Conservation (phyloP, 2,113 vertebrate genomes). For the Gasterosteus nipponicus region DNA sequence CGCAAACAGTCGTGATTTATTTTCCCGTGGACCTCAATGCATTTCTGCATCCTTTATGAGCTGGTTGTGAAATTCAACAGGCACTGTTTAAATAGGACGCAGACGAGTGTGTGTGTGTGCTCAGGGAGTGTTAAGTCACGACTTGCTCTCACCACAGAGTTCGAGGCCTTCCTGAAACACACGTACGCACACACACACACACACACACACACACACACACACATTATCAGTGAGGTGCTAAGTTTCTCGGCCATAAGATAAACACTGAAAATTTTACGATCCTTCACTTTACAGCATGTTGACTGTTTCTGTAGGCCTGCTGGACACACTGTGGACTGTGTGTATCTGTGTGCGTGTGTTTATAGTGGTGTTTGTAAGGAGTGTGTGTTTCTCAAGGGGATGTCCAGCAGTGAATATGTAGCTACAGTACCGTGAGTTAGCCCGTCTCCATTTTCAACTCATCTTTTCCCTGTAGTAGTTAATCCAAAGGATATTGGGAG, state of each 20-base stretch:
- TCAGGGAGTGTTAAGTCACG: constrained; percentile 65
- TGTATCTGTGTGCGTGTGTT: constrained; percentile 12
- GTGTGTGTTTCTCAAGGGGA: constrained; percentile 29
- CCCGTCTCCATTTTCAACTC: neutral
- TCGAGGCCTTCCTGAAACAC: constrained; percentile 56
- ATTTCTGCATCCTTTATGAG: constrained; percentile 68
- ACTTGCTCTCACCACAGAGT: constrained; percentile 49
- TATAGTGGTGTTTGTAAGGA: constrained; percentile 2
- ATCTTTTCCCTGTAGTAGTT: neutral
- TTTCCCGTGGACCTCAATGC: constrained; percentile 61
- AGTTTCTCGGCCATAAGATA: constrained; percentile 66
- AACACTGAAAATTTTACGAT: constrained; percentile 66
- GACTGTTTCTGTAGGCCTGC: constrained; percentile 32
- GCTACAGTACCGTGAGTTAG: neutral
- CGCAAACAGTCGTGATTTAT: constrained; percentile 70
- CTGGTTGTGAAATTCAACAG: constrained; percentile 85
- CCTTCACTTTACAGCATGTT: constrained; percentile 55
- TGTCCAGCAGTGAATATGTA: constrained; percentile 19
- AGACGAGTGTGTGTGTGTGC: constrained; percentile 40
- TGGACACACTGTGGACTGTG: constrained; percentile 19
- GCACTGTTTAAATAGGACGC: constrained; percentile 73
- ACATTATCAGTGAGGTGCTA: constrained; percentile 67
- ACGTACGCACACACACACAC: constrained; percentile 58
- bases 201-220: constrained; percentile 60
- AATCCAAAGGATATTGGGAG: too few relatives aligned